Evolutionary conservation across 1,140 invertebrate species (phyloP), one percentile per base, ranked within the genome.

Genomic region (Sinonovacula constricta): DNA sequence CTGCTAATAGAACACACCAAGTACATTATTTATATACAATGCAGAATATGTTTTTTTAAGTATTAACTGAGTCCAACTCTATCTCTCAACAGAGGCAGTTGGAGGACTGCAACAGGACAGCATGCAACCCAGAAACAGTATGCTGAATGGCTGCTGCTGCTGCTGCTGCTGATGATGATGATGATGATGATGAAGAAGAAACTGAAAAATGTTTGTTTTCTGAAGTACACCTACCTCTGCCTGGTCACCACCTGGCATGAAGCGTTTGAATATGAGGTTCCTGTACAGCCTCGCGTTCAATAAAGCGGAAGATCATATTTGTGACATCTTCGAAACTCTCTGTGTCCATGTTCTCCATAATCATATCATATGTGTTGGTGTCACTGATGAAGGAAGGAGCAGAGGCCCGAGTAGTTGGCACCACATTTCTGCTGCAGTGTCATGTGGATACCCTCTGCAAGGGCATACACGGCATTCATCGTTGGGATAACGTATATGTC

Each of bases 401-500:
- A 91, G 14, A 84, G 83, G 63, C 69, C 82, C 26, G 14, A 78
- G 78, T 83, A 89, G 67, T 81, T 81, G 33, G 66, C 79, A 36
- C 85, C 91, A 89, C 80, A 92, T 71, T 82, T 89, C 76, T 71
- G 74, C 36, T 79, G 5, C 15, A 89, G 53, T 54, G 86, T 83
- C 78, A 80, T 49, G 71, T 81, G 74, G 81, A 89, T 59, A 83
- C 77, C 74, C 39, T 88, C 79, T 7, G 86, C 87, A 15, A 91
- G 59, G 0, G 90, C 68, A 26, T 85, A 83, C 3, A 92, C 88
- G 22, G 90, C 88, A 71, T 90, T 89, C 3, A 91, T 89, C 18
- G 89, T 91, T n/a, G 88, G 86, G 26, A 91, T 76, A 5, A 89
- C 85, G 7, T 80, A 81, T 1, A 86, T 82, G 45, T 91, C 88